Evolutionary conservation across 2,888 invertebrate genomes (phyloP), one percentile per base, ranked within the genome.

Genomic region (Caenorhabditis macrosperma): DNA sequence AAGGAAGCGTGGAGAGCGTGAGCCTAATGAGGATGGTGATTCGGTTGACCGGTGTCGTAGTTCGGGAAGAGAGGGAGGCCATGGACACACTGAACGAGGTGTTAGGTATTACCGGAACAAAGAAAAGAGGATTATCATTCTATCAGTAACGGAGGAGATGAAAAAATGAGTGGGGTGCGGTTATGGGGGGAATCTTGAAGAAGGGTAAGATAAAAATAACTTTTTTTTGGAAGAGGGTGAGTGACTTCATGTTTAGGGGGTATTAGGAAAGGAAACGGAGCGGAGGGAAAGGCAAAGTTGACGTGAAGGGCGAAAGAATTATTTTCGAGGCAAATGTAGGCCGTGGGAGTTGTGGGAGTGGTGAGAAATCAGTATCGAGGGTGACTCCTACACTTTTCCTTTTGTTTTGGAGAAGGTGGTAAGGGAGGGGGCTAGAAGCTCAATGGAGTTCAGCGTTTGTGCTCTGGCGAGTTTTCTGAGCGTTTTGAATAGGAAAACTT

Each of bases 241-340:
- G 15, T 38, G 2, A 38, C 12, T 38, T 3, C 38, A 38, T 33
- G 38, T 9, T 10, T 3, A 38, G 38, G 38, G 38, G 50, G 5
- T 50, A 26, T 50, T 24, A 50, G 26, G 20, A 24, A 48, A 6
- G 20, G 60, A 52, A 35, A 69, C 54, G 35, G 28, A 54, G 48
- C 24, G 6, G 20, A 38, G 20, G 41, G 24, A 22, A 28, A 46
- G 54, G 35, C 12, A 26, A 24, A 38, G 50, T 46, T 55, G 54
- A 30, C 52, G 33, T 33, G 52, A 69, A 69, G 69, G 50, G 38
- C 59, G 41, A 38, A 35, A 30, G 61, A 41, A 41, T 61, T 71
- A 61, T 71, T 63, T 63, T 61, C 30, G 7, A 38, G 10, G 52
- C 41, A 61, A 46, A 63, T 54, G 71, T 54, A 72, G 52, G 52